Base-by-base conservation (phyloP, 2,888 invertebrate genomes). In the Ormyrus nitidulus region DNA sequence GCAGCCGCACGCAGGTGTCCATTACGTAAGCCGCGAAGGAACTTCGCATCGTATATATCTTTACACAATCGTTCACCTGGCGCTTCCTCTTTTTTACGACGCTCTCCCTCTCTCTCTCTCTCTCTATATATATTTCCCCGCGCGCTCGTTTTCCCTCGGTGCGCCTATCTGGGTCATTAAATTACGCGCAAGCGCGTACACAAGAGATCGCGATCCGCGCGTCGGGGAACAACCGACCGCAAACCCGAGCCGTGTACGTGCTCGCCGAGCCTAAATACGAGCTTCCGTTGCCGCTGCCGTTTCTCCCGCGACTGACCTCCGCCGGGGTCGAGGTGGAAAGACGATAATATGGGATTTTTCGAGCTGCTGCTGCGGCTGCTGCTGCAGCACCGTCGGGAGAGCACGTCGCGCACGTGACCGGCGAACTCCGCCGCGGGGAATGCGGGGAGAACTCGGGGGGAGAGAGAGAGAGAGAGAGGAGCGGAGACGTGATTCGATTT, bases 131-230 rank as follows among this genome's bases (percentile, higher is more conserved):
- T 49, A 49, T 19, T 19, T 19, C 7, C 7, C 5, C 6, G 9
- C 11, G 48, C 19, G 49, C 49, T 64, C 34, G 11, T 51, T 69
- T 11, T 58, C 58, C 62, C 5, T 13, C 54, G 56, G 19, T 13
- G 44, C 49, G 19, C 44, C 7, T 48, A 73, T 73, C 68, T 73
- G 51, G 74, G 62, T 79, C 64, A 58, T 64, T 58, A 74, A 78
- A 73, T 73, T 62, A 78, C 62, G n/a, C 34, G 59, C 19, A 34
- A 6, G 7, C 6, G 19, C 19, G 19, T 1, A 1, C 19, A 19
- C 19, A 19, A 19, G 19, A 19, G n/a, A 51, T 51, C 34, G 6
- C 54, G 54, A 44, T 5, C 53, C 0, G n/a, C n/a, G n/a, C 9
- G 9, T 2, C 5, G 19, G 19, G 19, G 19, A 19, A 19, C 1